Evolutionary conservation across 2,797 vertebrate species (phyloP), one percentile per base, ranked within the genome.

Genomic region (Acanthurus leucopareius): DNA sequence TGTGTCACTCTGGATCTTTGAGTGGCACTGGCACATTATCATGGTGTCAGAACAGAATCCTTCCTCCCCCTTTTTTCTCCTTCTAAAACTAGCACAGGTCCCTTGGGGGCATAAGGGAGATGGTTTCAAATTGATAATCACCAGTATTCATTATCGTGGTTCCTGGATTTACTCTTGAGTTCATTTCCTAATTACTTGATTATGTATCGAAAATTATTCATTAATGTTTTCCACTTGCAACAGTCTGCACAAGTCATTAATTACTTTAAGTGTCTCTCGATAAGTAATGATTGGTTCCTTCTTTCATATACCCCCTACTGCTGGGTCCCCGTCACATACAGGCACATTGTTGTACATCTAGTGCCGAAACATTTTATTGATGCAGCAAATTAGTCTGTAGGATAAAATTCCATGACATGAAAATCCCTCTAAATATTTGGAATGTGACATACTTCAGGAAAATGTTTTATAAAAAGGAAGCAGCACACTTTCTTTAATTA

Each of bases 111-210:
- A 86, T 44, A 65, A 78, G 44, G 89, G 86, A 94, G 94, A 94
- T 94, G 79, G 91, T 83, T 93, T 93, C 87, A 95, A 94, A 95
- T 94, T 95, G 94, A 95, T 95, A 95, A 95, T 95, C 92, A 91
- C 90, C 91, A 89, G 88, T 91, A 92, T 93, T 94, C 93, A 94
- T 96, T 95, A 94, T 91, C 84, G 35, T 82, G 75, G 87, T 88
- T 94, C 94, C 91, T 92, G 85, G 90, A 91, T 95, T 94, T 93
- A 93, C 93, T 95, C 94, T 93, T 88, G 92, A 94, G 92, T 93
- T 95, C 90, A 94, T 94, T 92, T 93, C 90, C 91, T 94, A 95
- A 96, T 96, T 95, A 95, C 94, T 94, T 93, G 93, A 95, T 95
- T 95, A 94, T 92, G 92, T 93, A 94, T 95, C 82, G 87, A 91